phyloP scores from a whole-genome alignment of 2,113 vertebrate genomes.

The Eubucco bourcierii region DNA sequence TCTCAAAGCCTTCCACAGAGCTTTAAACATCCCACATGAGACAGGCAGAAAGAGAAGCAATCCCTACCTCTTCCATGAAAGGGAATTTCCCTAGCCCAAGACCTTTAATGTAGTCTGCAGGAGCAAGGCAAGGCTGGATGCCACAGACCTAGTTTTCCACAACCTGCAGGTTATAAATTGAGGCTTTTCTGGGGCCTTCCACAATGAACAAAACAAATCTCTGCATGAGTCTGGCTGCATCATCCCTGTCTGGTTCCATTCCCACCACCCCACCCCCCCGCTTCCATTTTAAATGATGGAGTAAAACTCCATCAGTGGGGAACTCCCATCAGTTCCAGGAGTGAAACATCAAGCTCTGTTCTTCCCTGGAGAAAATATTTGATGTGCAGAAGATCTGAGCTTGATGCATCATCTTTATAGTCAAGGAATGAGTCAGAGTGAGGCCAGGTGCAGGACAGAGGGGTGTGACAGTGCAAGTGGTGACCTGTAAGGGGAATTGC shows the following conservation, averaged over 20 bases:
- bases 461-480: constrained; percentile 50
- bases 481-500: constrained; percentile 44
- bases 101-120: background rate
- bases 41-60: background rate
- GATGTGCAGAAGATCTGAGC: background rate
- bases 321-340: too few relatives aligned
- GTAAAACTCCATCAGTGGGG: background rate
- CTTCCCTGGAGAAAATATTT: constrained; percentile 6
- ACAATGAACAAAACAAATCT: background rate
- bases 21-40: background rate
- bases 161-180: background rate
- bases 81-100: background rate
- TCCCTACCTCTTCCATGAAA: background rate
- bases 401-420: background rate
- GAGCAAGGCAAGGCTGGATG: background rate
- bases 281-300: background rate
- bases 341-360: background rate
- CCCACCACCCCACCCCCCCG: too few relatives aligned
- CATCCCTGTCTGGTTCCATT: too few relatives aligned
- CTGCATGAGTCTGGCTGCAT: background rate
- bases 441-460: constrained; percentile 57
- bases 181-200: background rate
- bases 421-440: constrained; percentile 42
- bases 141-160: background rate
- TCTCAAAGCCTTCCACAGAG: background rate